These are phyloP conservation scores for Drosophila fungiperda DNA, from an alignment of 2,888 invertebrate genomes.

Conservation along the genomic window DNA sequence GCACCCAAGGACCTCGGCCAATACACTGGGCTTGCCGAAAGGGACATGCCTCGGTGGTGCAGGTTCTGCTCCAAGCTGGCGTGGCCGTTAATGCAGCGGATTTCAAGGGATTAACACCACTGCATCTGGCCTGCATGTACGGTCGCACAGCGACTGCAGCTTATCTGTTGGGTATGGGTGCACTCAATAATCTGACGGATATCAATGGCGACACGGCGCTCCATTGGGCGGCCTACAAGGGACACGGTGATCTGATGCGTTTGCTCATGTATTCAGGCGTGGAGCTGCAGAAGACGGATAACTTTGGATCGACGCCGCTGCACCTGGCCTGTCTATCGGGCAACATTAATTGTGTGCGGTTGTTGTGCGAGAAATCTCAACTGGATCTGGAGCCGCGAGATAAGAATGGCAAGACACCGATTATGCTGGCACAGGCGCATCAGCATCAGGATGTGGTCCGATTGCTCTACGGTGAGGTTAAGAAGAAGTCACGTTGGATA, in stretches of 20 bases:
- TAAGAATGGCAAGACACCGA: conserved; percentile 96
- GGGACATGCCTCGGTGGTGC: conserved; percentile 95
- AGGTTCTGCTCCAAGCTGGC: conserved; percentile 90
- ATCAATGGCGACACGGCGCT: conserved; percentile 97
- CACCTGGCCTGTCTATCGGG: conserved; percentile 96
- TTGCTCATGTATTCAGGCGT: conserved; percentile 96
- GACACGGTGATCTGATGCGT: conserved; percentile 94
- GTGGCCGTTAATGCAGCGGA: conserved; percentile 96
- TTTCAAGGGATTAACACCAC: conserved; percentile 93
- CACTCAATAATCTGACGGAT: conserved; percentile 93
- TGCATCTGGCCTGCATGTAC: conserved; percentile 97
- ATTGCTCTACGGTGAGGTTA: conserved; percentile 92
- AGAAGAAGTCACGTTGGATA: conserved; percentile 93
- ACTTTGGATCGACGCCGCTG: conserved; percentile 96
- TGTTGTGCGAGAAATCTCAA: conserved; percentile 96
- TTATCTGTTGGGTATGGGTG: conserved; percentile 95
- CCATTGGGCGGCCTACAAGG: conserved; percentile 98
- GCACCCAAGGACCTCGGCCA: conserved; percentile 91
- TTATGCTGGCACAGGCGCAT: conserved; percentile 95
- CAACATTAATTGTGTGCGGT: conserved; percentile 93
- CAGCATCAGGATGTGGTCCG: conserved; percentile 94
- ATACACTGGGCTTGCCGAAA: conserved; percentile 98
- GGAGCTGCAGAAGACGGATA: conserved; percentile 94
- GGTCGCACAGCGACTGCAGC: conserved; percentile 96
- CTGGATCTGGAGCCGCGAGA: conserved; percentile 94